A percentile compares a stretch with the other conserved stretches of the same genome.
Conservation (phyloP, 1,140 invertebrate genomes). For the Drosophila yakuba region DNA sequence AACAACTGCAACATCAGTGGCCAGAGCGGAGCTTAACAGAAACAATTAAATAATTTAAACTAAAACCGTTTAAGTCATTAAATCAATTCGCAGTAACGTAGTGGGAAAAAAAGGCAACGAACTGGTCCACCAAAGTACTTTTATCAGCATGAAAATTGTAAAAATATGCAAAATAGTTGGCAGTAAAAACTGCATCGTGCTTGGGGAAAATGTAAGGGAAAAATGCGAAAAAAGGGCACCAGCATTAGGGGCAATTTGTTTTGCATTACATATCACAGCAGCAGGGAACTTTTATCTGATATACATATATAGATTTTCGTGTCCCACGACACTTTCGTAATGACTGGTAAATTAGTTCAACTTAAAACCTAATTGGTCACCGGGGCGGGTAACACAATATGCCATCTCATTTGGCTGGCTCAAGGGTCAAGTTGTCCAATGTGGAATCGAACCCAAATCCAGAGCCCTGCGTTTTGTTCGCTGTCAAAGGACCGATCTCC, state of each 20-base stretch:
- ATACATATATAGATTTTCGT: background rate
- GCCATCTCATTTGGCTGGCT: conserved; percentile 12
- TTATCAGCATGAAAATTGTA: conserved; percentile 51
- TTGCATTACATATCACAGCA: conserved; percentile 22
- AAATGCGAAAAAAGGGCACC: background rate
- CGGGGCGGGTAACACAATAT: conserved; percentile 1
- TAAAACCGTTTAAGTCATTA: conserved; percentile 68
- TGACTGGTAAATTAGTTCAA: conserved; percentile 19
- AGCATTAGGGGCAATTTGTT: conserved; percentile 28
- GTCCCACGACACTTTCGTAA: conserved; percentile 6
- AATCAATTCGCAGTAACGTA: conserved; percentile 51
- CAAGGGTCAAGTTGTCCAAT: conserved; percentile 24
- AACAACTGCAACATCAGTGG: background rate
- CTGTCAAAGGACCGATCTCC: conserved; percentile 55
- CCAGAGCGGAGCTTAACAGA: conserved; percentile 33
- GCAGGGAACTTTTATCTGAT: background rate
- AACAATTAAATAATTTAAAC: conserved; percentile 72
- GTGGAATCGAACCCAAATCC: conserved; percentile 28
- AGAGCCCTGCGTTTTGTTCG: conserved; percentile 36
- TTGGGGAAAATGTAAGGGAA: background rate
- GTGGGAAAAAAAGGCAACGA: conserved; percentile 6
- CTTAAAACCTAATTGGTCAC: conserved; percentile 35
- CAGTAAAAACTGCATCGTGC: conserved; percentile 26
- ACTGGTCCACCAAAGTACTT: conserved; percentile 29
- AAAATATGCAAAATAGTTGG: conserved; percentile 64